Conservation (phyloP, 2,888 invertebrate species). For the Agrochola litura region DNA sequence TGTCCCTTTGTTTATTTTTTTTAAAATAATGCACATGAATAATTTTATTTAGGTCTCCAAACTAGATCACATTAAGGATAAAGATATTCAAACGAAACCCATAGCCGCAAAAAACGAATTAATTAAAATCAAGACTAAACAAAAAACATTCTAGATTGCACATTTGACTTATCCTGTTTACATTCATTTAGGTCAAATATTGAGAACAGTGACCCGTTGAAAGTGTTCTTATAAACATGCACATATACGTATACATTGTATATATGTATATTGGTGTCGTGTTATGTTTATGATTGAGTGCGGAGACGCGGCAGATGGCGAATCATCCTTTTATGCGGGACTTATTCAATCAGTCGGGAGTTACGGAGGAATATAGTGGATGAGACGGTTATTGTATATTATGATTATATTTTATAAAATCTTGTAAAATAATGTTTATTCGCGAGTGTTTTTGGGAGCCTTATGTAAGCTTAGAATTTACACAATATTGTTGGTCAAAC, state of each 20-base stretch:
- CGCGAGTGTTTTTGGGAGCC: no score
- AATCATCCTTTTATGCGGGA: conserved; percentile 86
- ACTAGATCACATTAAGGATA: not conserved
- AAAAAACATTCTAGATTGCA: conserved; percentile 22
- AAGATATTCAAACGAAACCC: conserved; percentile 3
- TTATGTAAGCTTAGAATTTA: no score
- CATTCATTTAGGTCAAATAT: conserved; percentile 45
- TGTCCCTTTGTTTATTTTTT: not conserved
- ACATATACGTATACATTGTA: not conserved
- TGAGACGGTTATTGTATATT: conserved; percentile 21
- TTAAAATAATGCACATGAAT: not conserved
- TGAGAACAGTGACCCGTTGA: conserved; percentile 30
- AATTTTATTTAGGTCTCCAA: conserved; percentile 8
- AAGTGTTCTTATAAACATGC: conserved; percentile 16
- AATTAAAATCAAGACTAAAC: conserved; percentile 25
- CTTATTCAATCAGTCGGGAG: conserved; percentile 85
- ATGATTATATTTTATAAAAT: no score
- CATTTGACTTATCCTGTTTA: conserved; percentile 44
- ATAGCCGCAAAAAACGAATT: conserved; percentile 12
- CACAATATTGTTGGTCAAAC: no score
- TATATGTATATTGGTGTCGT: conserved; percentile 40
- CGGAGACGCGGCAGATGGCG: conserved; percentile 83
- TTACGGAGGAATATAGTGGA: conserved; percentile 72
- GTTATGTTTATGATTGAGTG: conserved; percentile 63
- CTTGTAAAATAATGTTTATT: no score